These are phyloP conservation scores for Helarctos malayanus DNA, from an alignment of 2,797 vertebrate genomes.

Conservation along the genomic window DNA sequence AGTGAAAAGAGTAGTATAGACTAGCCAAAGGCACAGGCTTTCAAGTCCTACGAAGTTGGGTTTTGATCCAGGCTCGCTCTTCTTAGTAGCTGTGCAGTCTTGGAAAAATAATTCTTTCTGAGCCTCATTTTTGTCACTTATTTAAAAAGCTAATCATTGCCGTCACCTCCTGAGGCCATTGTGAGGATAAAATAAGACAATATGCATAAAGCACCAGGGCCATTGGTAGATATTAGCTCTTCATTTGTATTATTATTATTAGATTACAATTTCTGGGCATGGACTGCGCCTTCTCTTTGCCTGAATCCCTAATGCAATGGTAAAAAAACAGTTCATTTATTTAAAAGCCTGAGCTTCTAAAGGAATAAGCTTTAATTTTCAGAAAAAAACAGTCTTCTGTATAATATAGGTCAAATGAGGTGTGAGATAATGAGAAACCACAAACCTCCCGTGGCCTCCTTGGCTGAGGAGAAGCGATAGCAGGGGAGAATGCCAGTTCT, in stretches of 20 bases:
- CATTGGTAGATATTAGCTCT: background rate
- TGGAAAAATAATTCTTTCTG: slow-evolving; percentile 21
- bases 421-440: slow-evolving; percentile 26
- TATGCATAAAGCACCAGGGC: background rate
- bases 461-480: background rate
- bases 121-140: background rate
- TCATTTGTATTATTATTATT: slow-evolving; percentile 68
- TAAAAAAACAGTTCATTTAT: slow-evolving; percentile 58
- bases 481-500: background rate
- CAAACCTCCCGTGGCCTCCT: background rate
- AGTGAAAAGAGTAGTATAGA: background rate
- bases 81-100: background rate
- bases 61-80: background rate
- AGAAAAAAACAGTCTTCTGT: background rate
- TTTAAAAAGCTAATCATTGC: background rate
- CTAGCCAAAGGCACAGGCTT: background rate
- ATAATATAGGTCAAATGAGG: slow-evolving; percentile 57
- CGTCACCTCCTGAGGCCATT: background rate
- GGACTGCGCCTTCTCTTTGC: slow-evolving; percentile 45
- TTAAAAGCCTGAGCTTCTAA: slow-evolving; percentile 67
- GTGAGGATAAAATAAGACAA: background rate
- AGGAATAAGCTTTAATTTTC: slow-evolving; percentile 68
- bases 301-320: slow-evolving; percentile 40
- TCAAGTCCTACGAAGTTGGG: background rate
- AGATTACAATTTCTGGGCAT: slow-evolving; percentile 66